These are phyloP conservation scores for Zosterops pallidus DNA, from an alignment of 2,113 vertebrate species.

Conservation along the genomic window DNA sequence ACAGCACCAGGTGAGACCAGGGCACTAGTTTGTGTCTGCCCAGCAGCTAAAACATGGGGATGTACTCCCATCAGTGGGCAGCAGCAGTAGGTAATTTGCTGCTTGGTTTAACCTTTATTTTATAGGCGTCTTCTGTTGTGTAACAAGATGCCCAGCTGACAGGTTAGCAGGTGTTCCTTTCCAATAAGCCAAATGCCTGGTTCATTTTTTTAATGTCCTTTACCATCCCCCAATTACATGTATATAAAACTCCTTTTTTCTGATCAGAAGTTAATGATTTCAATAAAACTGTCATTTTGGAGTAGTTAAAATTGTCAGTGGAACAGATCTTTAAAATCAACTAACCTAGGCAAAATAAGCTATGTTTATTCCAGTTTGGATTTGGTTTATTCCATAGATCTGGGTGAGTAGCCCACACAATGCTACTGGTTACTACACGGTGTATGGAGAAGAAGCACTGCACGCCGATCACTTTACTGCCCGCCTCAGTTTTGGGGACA, in stretches of 20 bases:
- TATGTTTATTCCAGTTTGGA: not conserved
- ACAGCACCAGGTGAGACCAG: not conserved
- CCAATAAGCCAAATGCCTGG: not conserved
- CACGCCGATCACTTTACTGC: slow-evolving; percentile 95
- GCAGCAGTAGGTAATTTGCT: not conserved
- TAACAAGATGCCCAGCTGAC: not conserved
- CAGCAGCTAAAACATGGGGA: not conserved
- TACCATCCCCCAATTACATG: not conserved
- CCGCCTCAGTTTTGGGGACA: slow-evolving; percentile 92
- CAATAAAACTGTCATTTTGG: not conserved
- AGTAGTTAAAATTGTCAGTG: not conserved
- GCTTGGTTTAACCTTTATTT: not conserved
- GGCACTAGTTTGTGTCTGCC: not conserved
- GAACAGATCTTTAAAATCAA: not conserved
- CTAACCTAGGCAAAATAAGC: not conserved
- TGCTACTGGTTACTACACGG: slow-evolving; percentile 92
- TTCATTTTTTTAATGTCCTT: not conserved
- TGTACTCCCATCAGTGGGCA: not conserved
- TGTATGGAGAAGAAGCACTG: slow-evolving; percentile 91
- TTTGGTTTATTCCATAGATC: slow-evolving; percentile 71
- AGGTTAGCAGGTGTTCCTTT: not conserved
- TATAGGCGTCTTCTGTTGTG: not conserved
- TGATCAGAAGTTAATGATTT: not conserved
- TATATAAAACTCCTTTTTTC: not conserved
- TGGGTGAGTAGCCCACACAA: slow-evolving; percentile 98